phyloP scores from a whole-genome alignment of 2,797 vertebrate species.

The Catostomus latipinnis region DNA sequence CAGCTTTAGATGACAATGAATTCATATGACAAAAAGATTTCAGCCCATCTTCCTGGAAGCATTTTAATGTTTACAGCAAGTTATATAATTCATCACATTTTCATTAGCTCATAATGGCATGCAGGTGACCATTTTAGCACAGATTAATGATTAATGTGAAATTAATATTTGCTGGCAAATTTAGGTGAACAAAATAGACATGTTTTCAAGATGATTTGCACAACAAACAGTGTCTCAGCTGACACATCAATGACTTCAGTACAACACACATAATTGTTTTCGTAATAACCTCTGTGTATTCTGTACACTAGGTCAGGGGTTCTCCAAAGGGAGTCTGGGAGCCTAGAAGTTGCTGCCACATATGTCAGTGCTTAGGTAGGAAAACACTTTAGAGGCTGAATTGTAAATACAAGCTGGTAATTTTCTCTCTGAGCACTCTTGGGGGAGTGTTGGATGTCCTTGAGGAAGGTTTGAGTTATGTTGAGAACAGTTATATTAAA shows the following conservation, averaged over 20 bases:
- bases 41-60: no score
- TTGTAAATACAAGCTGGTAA: neutral
- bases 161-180: constrained; percentile 32
- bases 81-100: constrained; percentile 41
- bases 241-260: constrained; percentile 10
- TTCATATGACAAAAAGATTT: no score
- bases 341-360: neutral
- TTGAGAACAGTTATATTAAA: neutral
- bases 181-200: constrained; percentile 15
- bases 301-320: neutral
- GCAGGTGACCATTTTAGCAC: constrained; percentile 9
- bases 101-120: constrained; percentile 44
- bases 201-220: constrained; percentile 1
- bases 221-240: constrained; percentile 14
- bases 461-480: neutral
- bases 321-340: neutral
- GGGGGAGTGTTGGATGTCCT: neutral
- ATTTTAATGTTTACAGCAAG: no score
- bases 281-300: neutral
- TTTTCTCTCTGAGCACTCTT: neutral
- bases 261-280: constrained; percentile 1
- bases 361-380: neutral
- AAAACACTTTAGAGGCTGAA: neutral
- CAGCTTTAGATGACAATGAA: constrained; percentile 30
- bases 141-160: constrained; percentile 32